Base-by-base conservation (phyloP, 2,888 invertebrate species). In the Cantharis flavilabris region DNA sequence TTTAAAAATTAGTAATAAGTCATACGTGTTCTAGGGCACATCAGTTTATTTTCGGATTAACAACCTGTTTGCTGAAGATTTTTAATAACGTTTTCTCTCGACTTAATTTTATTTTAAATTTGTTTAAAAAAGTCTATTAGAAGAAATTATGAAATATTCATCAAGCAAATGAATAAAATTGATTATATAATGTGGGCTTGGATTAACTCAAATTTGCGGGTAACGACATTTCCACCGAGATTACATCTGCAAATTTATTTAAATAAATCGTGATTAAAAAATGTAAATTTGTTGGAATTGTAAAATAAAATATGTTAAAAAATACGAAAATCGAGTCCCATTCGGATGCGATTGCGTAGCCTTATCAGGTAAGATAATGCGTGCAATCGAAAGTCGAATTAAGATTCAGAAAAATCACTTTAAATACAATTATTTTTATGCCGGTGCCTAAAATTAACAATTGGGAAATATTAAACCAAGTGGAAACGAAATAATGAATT, bases 11-110 rank as follows among this genome's bases (percentile, higher is more conserved):
- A 13, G 65, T 67, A 67, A 67, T 67, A 67, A 67, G 49, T 49
- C n/a, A 49, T 49, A 49, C n/a, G 49, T 26, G 69, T 73, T 73
- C 65, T 73, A 73, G 73, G 73, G 62, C 73, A 73, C 62, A 62
- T 26, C 65, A 72, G 30, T 13, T 33, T 62, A 18, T 73, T 69
- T 73, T 73, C 69, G 28, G 73, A 62, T 26, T 64, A 69, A n/a
- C 62, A 69, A 73, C 73, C 73, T 73, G 73, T 69, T 73, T 26
- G 23, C 10, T 28, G 62, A 28, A 26, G 33, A n/a, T 16, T 49
- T 30, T 67, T 65, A 33, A 20, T 67, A 67, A 67, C n/a, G 49
- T 49, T 49, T n/a, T 49, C 49, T 49, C 49, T 49, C n/a, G 49
- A n/a, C 49, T 49, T 49, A 49, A 49, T n/a, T 49, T 49, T 49